A percentile compares a stretch with the other conserved stretches of the same genome.
phyloP scores from a whole-genome alignment of 2,113 vertebrate genomes.

The Xenopus tropicalis region UCB_Xtro_10.0 CM004444.2:32095501-32096000 shows the following conservation, averaged over 20 bases:
- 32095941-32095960: conserved; percentile 15
- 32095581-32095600: no score
- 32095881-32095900: conserved; percentile 78
- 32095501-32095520: no score
- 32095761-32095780: conserved; percentile 92
- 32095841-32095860: conserved; percentile 93
- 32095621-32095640: no score
- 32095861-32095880: conserved; percentile 82
- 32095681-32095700: conserved; percentile 73
- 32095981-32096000: conserved; percentile 25
- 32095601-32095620: no score
- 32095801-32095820: conserved; percentile 87
- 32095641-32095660: no score
- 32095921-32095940: conserved; percentile 40
- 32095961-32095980: conserved; percentile 9
- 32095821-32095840: conserved; percentile 82
- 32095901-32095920: conserved; percentile 21
- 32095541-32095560: no score
- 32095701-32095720: conserved; percentile 87
- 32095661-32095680: no score
- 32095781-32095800: conserved; percentile 89
- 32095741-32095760: conserved; percentile 89
- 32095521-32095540: no score
- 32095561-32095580: no score
- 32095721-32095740: conserved; percentile 87